These are phyloP conservation scores for Leptosomus discolor DNA, from an alignment of 2,113 vertebrate species.

Conservation along the genomic window DNA sequence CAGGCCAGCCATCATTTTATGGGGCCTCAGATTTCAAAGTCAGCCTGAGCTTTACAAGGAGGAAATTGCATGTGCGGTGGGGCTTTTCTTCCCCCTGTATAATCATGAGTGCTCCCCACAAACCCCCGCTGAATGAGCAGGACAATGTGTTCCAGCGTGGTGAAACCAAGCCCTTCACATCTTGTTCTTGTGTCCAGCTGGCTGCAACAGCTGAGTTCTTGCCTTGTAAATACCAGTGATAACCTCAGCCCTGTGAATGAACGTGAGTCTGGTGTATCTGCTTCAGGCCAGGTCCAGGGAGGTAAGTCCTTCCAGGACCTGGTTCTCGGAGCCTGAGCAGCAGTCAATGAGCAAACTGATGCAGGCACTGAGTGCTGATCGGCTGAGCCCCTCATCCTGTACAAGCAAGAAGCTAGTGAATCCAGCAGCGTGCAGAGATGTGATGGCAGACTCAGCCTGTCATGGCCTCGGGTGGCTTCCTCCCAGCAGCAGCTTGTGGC, in stretches of 20 bases:
- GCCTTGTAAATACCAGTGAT: neutral
- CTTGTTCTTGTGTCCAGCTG: neutral
- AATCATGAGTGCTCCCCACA: conserved; percentile 36
- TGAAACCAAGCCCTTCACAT: neutral
- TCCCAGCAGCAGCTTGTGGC: neutral
- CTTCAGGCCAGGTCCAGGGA: neutral
- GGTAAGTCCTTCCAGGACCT: neutral
- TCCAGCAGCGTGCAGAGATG: neutral
- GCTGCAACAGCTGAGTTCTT: neutral
- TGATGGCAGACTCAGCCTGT: neutral
- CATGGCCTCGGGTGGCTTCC: neutral
- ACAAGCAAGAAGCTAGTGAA: neutral
- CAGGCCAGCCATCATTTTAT: neutral
- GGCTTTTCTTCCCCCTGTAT: conserved; percentile 38
- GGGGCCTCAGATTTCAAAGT: conserved; percentile 60
- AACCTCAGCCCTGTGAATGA: neutral
- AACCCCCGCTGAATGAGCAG: neutral
- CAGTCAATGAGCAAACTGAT: neutral
- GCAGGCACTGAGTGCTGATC: rapidly evolving
- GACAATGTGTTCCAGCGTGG: neutral
- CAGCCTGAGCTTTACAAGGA: conserved; percentile 54
- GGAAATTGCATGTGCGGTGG: conserved; percentile 52
- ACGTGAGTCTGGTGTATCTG: neutral
- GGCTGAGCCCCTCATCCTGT: neutral
- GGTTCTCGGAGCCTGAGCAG: neutral